phyloP scores from a whole-genome alignment of 2,888 invertebrate species.

The Rotaria macrura region DNA sequence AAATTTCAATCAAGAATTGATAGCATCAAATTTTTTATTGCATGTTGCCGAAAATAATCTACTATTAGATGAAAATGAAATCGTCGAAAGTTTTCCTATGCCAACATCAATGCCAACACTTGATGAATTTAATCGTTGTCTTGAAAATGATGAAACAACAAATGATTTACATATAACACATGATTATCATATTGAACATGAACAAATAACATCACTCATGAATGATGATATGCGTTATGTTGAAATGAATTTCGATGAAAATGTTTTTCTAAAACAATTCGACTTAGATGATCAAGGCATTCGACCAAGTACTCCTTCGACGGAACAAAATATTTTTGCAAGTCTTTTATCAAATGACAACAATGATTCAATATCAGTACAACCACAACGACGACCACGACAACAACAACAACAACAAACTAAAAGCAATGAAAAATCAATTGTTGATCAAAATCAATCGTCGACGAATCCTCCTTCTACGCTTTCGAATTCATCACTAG shows the following conservation, averaged over 20 bases:
- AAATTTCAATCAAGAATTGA: background rate
- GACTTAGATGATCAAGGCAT: background rate
- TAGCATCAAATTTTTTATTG: background rate
- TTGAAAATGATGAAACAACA: background rate
- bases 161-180: background rate
- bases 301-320: background rate
- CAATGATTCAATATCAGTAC: background rate
- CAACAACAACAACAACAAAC: too few species aligned
- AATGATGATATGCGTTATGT: background rate
- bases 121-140: background rate
- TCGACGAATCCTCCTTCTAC: background rate
- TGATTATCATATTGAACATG: background rate
- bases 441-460: too few species aligned
- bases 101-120: slow-evolving; percentile 4
- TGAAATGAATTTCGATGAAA: slow-evolving; percentile 5
- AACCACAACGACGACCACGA: too few species aligned
- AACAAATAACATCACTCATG: background rate
- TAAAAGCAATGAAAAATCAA: too few species aligned
- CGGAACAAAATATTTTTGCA: background rate
- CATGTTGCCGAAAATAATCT: background rate
- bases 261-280: background rate
- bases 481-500: background rate
- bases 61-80: background rate
- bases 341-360: background rate
- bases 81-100: background rate